Evolutionary conservation across 2,797 vertebrate genomes (phyloP).

Genomic region (Cuculus canorus): DNA sequence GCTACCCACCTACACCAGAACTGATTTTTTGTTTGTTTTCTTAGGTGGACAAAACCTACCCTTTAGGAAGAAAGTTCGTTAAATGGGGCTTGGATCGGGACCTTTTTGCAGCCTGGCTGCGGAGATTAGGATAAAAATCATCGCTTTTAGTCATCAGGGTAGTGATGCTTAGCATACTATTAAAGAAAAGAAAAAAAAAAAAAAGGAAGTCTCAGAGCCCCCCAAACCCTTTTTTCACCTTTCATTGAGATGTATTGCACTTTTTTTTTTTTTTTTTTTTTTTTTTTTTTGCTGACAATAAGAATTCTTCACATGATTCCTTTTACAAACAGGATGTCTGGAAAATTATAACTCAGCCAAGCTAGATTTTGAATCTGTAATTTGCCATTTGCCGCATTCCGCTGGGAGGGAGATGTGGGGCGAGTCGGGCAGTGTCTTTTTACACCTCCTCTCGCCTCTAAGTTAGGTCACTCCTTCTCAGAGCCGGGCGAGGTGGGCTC

Average conservation of each 20-base stretch:
- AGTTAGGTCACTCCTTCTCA: background rate
- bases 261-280: background rate
- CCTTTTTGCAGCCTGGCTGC: no score
- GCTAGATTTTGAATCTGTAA: background rate
- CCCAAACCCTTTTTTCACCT: background rate
- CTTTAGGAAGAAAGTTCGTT: background rate
- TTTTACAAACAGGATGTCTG: constrained; percentile 2
- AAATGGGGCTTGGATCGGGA: background rate
- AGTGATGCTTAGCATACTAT: background rate
- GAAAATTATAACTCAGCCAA: background rate
- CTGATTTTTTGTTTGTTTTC: background rate
- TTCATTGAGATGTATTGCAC: background rate
- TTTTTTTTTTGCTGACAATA: background rate
- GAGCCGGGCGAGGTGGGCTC: background rate
- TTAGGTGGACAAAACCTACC: background rate
- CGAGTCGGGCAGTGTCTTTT: background rate
- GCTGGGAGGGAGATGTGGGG: background rate
- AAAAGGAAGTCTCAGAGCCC: background rate
- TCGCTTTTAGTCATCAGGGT: background rate
- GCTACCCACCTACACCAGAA: background rate
- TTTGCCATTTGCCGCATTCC: background rate
- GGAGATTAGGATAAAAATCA: background rate
- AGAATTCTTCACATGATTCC: background rate
- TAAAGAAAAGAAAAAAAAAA: background rate
- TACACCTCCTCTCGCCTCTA: background rate